A percentile compares a stretch with the other conserved stretches of the same genome.
phyloP scores from a whole-genome alignment of 2,797 vertebrate species.

The Xiphophorus birchmanni region DNA sequence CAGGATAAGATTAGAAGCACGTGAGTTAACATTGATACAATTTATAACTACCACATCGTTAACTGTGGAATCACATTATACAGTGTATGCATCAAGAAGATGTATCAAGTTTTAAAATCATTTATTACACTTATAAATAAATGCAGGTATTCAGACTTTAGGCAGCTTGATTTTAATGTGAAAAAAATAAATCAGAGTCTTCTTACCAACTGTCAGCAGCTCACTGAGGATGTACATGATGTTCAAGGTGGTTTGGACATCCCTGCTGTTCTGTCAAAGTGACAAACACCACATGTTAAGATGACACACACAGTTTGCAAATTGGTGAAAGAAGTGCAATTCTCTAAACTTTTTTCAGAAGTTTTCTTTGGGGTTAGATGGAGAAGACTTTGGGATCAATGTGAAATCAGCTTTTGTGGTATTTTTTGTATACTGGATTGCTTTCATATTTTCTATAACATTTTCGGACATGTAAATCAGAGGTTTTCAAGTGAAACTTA shows the following conservation, averaged over 20 bases:
- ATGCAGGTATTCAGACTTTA: not conserved
- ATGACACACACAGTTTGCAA: not conserved
- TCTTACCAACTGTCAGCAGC: slow-evolving; percentile 91
- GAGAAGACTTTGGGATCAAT: not conserved
- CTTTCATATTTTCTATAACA: not conserved
- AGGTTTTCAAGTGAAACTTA: not conserved
- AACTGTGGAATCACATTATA: slow-evolving; percentile 4
- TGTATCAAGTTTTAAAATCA: not conserved
- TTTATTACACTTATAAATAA: slow-evolving; percentile 3
- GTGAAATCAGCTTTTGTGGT: not conserved
- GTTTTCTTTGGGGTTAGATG: no score
- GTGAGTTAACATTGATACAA: slow-evolving; percentile 1
- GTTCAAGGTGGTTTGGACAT: slow-evolving; percentile 91
- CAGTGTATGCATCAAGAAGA: not conserved
- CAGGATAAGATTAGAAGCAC: not conserved
- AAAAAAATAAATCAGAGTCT: not conserved
- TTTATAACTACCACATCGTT: not conserved
- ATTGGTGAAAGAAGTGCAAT: not conserved
- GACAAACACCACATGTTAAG: slow-evolving; percentile 33
- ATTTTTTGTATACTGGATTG: not conserved
- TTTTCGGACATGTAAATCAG: not conserved
- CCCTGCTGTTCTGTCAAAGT: slow-evolving; percentile 86
- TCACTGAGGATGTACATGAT: slow-evolving; percentile 93
- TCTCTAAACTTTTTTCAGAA: not conserved
- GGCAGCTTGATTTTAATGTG: not conserved